These are phyloP conservation scores for Dysidea cf. avara DNA, from an alignment of 37 sponge, comb jelly and placozoan genomes.

Conservation along the genomic window DNA sequence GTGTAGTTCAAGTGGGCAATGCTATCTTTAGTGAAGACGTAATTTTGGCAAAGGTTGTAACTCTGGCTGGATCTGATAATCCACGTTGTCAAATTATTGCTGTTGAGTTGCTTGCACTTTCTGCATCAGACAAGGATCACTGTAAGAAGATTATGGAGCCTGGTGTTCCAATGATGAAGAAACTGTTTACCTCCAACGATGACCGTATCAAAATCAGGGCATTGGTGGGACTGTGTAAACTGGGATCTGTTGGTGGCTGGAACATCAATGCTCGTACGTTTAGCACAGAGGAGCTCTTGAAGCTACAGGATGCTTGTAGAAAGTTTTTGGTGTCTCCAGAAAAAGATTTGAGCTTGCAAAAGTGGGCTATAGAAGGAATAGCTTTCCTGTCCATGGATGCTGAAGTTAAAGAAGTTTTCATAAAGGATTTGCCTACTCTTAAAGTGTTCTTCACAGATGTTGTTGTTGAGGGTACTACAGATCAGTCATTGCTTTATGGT, in stretches of 20 bases:
- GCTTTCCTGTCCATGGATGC: conserved; percentile 90
- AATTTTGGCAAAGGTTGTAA: conserved; percentile 37
- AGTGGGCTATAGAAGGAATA: conserved; percentile 92
- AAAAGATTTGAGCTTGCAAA: conserved; percentile 32
- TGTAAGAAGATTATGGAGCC: conserved; percentile 67
- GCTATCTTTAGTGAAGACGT: conserved; percentile 49
- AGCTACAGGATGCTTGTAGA: conserved; percentile 65
- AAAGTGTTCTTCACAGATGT: conserved; percentile 35
- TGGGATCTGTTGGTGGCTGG: conserved; percentile 79
- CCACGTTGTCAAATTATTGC: conserved; percentile 54
- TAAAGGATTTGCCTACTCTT: conserved; percentile 57
- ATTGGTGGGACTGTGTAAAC: conserved; percentile 87
- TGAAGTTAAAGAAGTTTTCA: conserved; percentile 82
- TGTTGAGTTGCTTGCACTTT: conserved; percentile 80
- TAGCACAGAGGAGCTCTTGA: conserved; percentile 59
- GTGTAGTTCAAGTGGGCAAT: conserved; percentile 67
- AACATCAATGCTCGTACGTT: conserved; percentile 71
- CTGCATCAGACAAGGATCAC: conserved; percentile 83
- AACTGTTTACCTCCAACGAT: conserved; percentile 53
- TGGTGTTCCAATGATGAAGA: conserved; percentile 68
- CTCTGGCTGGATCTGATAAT: conserved; percentile 60
- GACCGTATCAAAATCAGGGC: conserved; percentile 79
- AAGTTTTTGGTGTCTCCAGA: conserved; percentile 57
- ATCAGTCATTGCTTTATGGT: conserved; percentile 80
- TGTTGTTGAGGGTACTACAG: conserved; percentile 23